These are phyloP conservation scores for Leucoraja erinaceus DNA, from an alignment of 2,113 vertebrate genomes.

Conservation along the genomic window DNA sequence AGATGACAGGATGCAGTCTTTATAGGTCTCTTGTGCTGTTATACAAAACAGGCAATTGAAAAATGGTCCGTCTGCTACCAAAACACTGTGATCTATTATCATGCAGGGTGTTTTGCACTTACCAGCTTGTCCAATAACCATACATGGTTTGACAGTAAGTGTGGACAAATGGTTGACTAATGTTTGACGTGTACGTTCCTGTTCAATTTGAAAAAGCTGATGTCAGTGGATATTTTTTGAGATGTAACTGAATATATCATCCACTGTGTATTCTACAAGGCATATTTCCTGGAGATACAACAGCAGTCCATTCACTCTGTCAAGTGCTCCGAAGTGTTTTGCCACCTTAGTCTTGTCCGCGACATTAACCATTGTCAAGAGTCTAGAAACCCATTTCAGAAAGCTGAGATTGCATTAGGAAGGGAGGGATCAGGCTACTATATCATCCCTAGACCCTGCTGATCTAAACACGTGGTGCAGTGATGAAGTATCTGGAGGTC, in stretches of 20 bases:
- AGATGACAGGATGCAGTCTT: not conserved
- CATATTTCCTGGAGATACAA: not conserved
- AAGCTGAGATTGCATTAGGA: not conserved
- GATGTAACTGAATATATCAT: not conserved
- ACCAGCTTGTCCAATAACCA: not conserved
- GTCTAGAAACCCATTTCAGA: not conserved
- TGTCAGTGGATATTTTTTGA: not conserved
- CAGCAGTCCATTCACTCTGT: not conserved
- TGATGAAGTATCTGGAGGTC: not conserved
- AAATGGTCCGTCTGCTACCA: not conserved
- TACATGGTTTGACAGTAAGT: not conserved
- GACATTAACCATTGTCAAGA: not conserved
- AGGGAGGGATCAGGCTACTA: not conserved
- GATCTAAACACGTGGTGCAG: not conserved
- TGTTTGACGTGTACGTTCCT: not conserved
- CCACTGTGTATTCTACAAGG: not conserved
- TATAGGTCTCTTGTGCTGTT: not conserved
- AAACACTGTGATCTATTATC: not conserved
- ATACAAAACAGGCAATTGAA: not conserved
- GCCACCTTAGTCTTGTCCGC: not conserved
- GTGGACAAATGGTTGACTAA: not conserved
- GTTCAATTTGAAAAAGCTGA: not conserved
- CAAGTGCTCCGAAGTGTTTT: not conserved
- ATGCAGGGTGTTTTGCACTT: not conserved
- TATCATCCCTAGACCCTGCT: not conserved